phyloP scores from a whole-genome alignment of 2,797 vertebrate genomes.

The Myiotriccus ornatus region DNA sequence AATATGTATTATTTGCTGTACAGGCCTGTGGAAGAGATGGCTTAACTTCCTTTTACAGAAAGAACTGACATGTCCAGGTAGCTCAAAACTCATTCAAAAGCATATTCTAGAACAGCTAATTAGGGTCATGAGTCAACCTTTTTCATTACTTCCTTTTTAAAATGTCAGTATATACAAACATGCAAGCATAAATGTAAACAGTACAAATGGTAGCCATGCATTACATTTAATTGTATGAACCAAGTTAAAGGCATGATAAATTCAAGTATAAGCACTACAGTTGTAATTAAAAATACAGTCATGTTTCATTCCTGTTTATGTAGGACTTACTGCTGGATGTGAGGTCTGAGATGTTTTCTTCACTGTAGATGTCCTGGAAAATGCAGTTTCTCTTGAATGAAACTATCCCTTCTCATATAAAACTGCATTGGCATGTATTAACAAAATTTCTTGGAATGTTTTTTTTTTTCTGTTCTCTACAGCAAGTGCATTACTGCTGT shows the following conservation, averaged over 20 bases:
- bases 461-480: slow-evolving; percentile 28
- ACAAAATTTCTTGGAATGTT: slow-evolving; percentile 44
- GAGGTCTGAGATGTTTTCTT: slow-evolving; percentile 42
- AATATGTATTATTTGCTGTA: neutral
- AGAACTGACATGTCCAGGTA: neutral
- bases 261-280: neutral
- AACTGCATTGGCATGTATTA: slow-evolving; percentile 29
- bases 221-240: slow-evolving; percentile 10
- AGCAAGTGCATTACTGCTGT: slow-evolving; percentile 52
- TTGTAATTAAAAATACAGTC: neutral
- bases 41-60: neutral
- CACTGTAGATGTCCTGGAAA: slow-evolving; percentile 13
- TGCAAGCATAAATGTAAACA: neutral
- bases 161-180: slow-evolving; percentile 1
- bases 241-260: slow-evolving; percentile 7
- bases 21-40: neutral
- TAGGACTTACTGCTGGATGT: slow-evolving; percentile 21
- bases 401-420: slow-evolving; percentile 24
- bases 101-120: neutral
- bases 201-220: neutral
- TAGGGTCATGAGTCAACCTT: neutral
- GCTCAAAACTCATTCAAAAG: neutral
- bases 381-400: slow-evolving; percentile 14
- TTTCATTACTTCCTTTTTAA: neutral
- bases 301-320: neutral